These are phyloP conservation scores for Idaea aversata DNA, from an alignment of 2,888 invertebrate species.

Conservation along the genomic window DNA sequence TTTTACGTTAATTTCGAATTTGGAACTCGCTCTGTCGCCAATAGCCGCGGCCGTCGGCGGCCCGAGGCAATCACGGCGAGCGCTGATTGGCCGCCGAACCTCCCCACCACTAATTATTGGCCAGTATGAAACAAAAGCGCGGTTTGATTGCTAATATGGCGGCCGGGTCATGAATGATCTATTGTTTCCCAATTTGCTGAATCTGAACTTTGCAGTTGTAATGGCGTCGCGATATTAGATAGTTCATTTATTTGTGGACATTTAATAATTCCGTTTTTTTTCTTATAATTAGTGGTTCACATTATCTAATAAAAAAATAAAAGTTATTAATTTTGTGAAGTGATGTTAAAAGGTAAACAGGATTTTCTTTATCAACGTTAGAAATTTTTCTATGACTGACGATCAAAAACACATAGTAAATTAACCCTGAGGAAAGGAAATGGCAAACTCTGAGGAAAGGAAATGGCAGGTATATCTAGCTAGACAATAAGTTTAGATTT, in stretches of 20 bases:
- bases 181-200: conserved; percentile 51
- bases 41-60: conserved; percentile 44
- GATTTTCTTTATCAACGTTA: too few relatives aligned
- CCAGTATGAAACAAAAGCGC: conserved; percentile 54
- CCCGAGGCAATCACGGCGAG: conserved; percentile 31
- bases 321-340: not conserved
- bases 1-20: conserved; percentile 52
- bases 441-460: too few relatives aligned
- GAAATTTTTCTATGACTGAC: too few relatives aligned
- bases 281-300: not conserved
- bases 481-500: too few relatives aligned
- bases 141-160: conserved; percentile 57
- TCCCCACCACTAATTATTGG: conserved; percentile 64
- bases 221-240: conserved; percentile 48
- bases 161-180: conserved; percentile 34
- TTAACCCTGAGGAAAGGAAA: too few relatives aligned
- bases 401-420: too few relatives aligned
- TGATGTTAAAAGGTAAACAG: not conserved
- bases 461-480: too few relatives aligned
- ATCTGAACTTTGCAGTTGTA: conserved; percentile 45
- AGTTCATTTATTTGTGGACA: conserved; percentile 27
- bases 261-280: not conserved
- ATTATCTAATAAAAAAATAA: not conserved
- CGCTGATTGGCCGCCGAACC: conserved; percentile 55
- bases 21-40: conserved; percentile 39